Evolutionary conservation across 2,888 invertebrate genomes (phyloP), one percentile per base, ranked within the genome.

Genomic region (Sepiola atlantica): DNA sequence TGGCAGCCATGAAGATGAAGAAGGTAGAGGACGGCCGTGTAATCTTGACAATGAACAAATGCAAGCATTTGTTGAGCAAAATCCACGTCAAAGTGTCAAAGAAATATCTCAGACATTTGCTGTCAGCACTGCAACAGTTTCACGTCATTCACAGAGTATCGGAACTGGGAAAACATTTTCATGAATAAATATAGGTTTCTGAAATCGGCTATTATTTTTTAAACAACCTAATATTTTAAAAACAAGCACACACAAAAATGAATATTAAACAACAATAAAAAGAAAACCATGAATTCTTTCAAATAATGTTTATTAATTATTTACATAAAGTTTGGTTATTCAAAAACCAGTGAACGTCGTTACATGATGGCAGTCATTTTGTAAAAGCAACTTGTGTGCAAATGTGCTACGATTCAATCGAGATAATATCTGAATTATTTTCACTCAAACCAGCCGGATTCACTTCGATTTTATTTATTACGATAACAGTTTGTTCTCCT

Each of bases 381-480:
- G 28, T 28, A 61, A 61, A 28, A 10, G 10, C 10, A 24, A 28
- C 21, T 21, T n/a, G n/a, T 16, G 4, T 77, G n/a, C 54, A 54
- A n/a, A 55, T 55, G 35, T 35, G 55, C 10, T 16, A 55, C 28
- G 18, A 92, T 55, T 18, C 35, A 92, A 45, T 54, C 28, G 54
- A 92, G 24, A 92, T 92, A 12, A 45, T 92, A 55, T 92, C 92
- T n/a, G 92, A 92, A 55, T 45, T 55, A 28, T 92, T 54, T 18
- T 12, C 18, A 55, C 12, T 92, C 18, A 92, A 55, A 55, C 92
- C 92, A 45, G 45, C 32, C 90, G 95, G 95, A 91, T 95, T 94
- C 55, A 96, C 94, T 94, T 97, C 96, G 55, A 97, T 97, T 94
- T 96, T 95, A 95, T 97, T 97, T 94, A 97, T 97, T 61, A 97